Base-by-base conservation (phyloP, 2,888 invertebrate species). In the Anodontia alba region DNA sequence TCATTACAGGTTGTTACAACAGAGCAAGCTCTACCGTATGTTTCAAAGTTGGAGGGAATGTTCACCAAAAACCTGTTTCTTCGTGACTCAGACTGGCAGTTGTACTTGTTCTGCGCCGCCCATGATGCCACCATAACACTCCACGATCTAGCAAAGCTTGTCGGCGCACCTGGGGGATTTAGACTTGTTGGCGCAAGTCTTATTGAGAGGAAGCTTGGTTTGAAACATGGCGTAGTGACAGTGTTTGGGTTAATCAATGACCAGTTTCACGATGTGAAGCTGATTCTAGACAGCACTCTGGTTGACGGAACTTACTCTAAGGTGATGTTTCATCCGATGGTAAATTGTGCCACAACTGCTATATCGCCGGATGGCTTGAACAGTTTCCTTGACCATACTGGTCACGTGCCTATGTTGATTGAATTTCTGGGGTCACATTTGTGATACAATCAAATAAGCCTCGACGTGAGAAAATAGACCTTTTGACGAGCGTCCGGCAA, bases 51-150 rank as follows among this genome's bases (percentile, higher is more conserved):
- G 49, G 88, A 90, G 1, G 94, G 94, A 5, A 85, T 91, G 57
- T 90, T 92, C 79, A 90, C 91, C 43, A 94, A 94, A 84, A 94
- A 94, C 82, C 90, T 94, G 1, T 94, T 94, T 81, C 84, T 94
- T 33, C 88, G 87, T 76, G 94, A 94, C 90, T 94, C 94, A 86
- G 94, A 94, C 89, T 93, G 93, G 84, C 89, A 86, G n/a, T 87
- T 94, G 20, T 94, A 91, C 85, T 82, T 94, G 26, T 88, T 94
- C 36, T 92, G 94, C 62, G 93, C 93, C 0, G 87, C 91, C 5
- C 93, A 94, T 86, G 89, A 94, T 80, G 85, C 87, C 7, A 88
- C 92, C 29, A 88, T 94, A 17, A 93, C 93, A 73, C 89, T 94
- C 7, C 92, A 89, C 74, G 92, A 93, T 36, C 73, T 94, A 0